Base-by-base conservation (phyloP, 2,888 invertebrate genomes). In the Drosophila meridionalis region DNA sequence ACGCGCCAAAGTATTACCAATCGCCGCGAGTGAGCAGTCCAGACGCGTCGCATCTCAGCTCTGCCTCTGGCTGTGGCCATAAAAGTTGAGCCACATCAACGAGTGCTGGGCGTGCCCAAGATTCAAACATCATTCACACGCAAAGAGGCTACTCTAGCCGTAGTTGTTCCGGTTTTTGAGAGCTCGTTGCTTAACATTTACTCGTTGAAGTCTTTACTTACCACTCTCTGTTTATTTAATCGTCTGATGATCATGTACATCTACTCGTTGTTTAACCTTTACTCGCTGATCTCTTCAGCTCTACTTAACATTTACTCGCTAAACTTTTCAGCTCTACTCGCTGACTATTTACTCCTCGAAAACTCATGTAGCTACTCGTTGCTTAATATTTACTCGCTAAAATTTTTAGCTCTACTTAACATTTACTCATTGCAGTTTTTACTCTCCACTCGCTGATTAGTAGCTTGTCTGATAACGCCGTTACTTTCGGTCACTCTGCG, bases 1-100 rank as follows among this genome's bases (percentile, higher is more conserved):
- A 78, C 20, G 20, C 20, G 78, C 62, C 82, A 85, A 81, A 76
- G 85, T 76, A 81, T 79, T 79, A 65, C 75, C 78, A 78, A 78
- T 78, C 63, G 71, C 40, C 63, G 58, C 36, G 73, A 80, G 76
- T 74, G 34, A 52, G 50, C 50, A 73, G 76, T 69, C 73, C 68
- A 71, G 76, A 72, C 76, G 45, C 52, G 56, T 62, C 57, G 68
- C 53, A 58, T 57, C 59, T 67, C 70, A 53, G 65, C 59, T 65
- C 58, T 68, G 62, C 53, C 50, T 26, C 34, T 50, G 61, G 66
- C 42, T 64, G 77, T 64, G 77, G 70, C 73, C 60, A 75, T 70
- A 72, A 73, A 81, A 75, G 66, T 68, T 75, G 52, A 50, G 63
- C 30, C 45, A 69, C 52, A 28, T 42, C 56, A 52, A 52, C 40